Percentiles rank a stretch among this genome's conserved stretches.
Conservation (phyloP, 2,797 vertebrate genomes). For the Sebastes oblongus region DNA sequence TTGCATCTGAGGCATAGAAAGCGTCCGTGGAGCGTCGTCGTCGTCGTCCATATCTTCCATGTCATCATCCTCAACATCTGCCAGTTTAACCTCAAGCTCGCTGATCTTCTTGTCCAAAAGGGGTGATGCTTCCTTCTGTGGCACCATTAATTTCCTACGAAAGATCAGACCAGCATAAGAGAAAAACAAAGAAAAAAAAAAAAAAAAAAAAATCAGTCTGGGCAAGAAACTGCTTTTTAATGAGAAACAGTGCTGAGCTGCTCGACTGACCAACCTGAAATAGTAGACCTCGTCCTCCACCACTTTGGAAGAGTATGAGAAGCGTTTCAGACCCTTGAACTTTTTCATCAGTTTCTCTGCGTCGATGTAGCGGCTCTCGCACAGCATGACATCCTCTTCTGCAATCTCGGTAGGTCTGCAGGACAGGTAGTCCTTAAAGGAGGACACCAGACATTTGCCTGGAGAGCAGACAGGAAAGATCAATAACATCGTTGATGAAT, state of each 20-base stretch:
- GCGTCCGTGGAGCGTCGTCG: conserved; percentile 88
- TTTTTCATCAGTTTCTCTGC: conserved; percentile 98
- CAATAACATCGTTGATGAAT: not conserved
- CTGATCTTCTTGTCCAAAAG: conserved; percentile 96
- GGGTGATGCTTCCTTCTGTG: conserved; percentile 96
- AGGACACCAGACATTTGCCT: conserved; percentile 96
- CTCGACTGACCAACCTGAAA: conserved; percentile 89
- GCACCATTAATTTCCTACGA: conserved; percentile 91
- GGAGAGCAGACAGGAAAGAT: conserved; percentile 42
- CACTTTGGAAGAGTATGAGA: conserved; percentile 97
- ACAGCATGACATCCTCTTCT: conserved; percentile 93
- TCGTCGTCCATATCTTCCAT: conserved; percentile 96
- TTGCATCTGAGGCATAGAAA: conserved; percentile 93
- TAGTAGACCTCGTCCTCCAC: conserved; percentile 98
- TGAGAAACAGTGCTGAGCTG: not conserved
- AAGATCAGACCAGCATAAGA: not conserved
- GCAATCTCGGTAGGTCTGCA: conserved; percentile 88
- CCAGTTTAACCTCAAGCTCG: conserved; percentile 96
- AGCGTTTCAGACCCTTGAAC: conserved; percentile 97
- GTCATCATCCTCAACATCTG: conserved; percentile 94
- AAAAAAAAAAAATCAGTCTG: not conserved
- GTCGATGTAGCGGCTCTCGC: conserved; percentile 97
- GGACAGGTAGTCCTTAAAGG: conserved; percentile 98
- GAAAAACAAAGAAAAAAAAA: not conserved
- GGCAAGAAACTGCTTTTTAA: not conserved